phyloP scores from a whole-genome alignment of 2,113 vertebrate species.

The Aix galericulata region DNA sequence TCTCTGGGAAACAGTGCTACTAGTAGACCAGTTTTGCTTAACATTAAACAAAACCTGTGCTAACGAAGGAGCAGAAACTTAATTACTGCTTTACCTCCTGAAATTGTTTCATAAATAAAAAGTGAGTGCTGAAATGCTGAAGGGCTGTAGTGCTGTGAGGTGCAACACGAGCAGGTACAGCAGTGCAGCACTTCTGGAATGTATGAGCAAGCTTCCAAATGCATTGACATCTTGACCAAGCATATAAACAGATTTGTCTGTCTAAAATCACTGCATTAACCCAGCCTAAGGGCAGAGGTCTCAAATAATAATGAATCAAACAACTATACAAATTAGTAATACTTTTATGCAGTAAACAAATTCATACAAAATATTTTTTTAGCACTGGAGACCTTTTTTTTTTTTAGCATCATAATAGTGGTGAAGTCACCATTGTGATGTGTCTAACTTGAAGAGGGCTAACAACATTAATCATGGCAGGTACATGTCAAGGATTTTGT shows the following conservation, averaged over 20 bases:
- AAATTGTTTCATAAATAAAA: background rate
- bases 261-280: background rate
- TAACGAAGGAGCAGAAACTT: background rate
- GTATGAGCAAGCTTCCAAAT: background rate
- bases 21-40: background rate
- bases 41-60: background rate
- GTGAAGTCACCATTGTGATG: background rate
- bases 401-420: background rate
- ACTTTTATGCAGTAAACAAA: background rate
- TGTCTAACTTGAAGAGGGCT: background rate
- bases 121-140: background rate
- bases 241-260: background rate
- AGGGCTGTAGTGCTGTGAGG: background rate
- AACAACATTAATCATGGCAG: background rate
- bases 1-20: accelerated
- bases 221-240: background rate
- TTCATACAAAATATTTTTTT: background rate
- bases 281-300: background rate
- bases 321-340: background rate
- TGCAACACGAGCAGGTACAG: background rate
- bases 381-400: background rate
- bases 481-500: background rate
- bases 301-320: background rate
- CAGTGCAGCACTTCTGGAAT: accelerated
- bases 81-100: background rate